Evolutionary conservation across 2,888 invertebrate species (phyloP), one percentile per base, ranked within the genome.

Genomic region (Automeris io): DNA sequence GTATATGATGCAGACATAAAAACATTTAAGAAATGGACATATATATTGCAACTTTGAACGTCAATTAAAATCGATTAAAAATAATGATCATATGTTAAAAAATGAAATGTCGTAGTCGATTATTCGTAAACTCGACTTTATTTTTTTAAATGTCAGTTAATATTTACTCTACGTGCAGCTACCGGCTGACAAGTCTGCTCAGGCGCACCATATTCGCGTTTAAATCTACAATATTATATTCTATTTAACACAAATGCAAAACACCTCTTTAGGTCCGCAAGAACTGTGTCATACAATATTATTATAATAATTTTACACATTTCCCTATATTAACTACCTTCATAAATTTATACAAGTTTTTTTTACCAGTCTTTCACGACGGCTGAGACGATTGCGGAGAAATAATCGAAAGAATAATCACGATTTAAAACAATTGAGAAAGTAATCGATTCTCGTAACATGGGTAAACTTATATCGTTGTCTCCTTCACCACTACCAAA

Each of bases 1-100:
- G 51, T 52, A 42, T 43, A 31, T 19, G 40, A 35, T 31, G 40
- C 45, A 38, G 41, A 45, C 48, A 41, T 29, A 11, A 18, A 44
- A 41, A 44, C 31, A 32, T 39, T 33, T 13, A n/a, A n/a, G 18
- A 31, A 22, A 33, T 8, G 13, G 8, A 13, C 12, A 13, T 4
- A 13, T 22, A 22, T 22, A 22, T 33, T 16, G 29, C 29, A 29
- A 29, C 29, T 29, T 12, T 16, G 8, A 29, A 16, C 3, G 8
- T 29, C 29, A 13, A 16, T 29, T n/a, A 11, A 24, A 5, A 24
- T 16, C 29, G 29, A 29, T 29, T 29, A 16, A 8, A 16, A 16
- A 16, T 9, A 16, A 5, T n/a, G 16, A 29, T 16, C 7, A 16
- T 16, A 12, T 13, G 13, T 26, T 13, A 13, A 29, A 29, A 29